These are phyloP conservation scores for Cartodere bifasciata DNA, from an alignment of 2,888 invertebrate species.

Conservation along the genomic window DNA sequence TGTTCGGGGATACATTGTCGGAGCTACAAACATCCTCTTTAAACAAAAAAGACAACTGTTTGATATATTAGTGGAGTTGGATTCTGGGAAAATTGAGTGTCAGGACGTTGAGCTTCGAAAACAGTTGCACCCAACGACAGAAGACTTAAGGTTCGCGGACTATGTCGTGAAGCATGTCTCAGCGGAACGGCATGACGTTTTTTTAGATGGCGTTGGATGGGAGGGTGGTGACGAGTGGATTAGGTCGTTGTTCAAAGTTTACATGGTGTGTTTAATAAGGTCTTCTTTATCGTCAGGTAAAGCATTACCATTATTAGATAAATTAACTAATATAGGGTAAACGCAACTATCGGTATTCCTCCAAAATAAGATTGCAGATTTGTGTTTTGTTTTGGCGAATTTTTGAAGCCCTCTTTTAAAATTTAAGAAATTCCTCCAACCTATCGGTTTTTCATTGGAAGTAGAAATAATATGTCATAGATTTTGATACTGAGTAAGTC, in stretches of 20 bases:
- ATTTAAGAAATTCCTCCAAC: too few relatives aligned
- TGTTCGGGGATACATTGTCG: slow-evolving; percentile 77
- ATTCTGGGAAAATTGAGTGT: slow-evolving; percentile 72
- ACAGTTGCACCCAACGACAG: slow-evolving; percentile 80
- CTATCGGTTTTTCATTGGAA: too few relatives aligned
- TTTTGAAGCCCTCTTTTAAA: too few relatives aligned
- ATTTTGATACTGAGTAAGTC: too few relatives aligned
- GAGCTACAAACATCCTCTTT: slow-evolving; percentile 98
- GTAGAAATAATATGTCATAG: too few relatives aligned
- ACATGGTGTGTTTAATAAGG: slow-evolving; percentile 67
- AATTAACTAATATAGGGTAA: too few relatives aligned
- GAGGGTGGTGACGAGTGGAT: slow-evolving; percentile 97
- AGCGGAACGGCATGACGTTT: slow-evolving; percentile 53
- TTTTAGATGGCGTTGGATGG: slow-evolving; percentile 63
- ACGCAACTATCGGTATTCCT: not conserved
- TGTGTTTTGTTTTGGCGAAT: slow-evolving; percentile 6
- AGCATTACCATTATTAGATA: slow-evolving; percentile 5
- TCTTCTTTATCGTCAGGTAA: slow-evolving; percentile 63
- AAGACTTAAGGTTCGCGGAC: slow-evolving; percentile 92
- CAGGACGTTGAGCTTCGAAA: slow-evolving; percentile 67
- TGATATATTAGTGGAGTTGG: slow-evolving; percentile 85
- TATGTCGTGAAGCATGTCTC: slow-evolving; percentile 68
- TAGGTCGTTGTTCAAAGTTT: slow-evolving; percentile 82
- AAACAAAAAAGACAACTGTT: slow-evolving; percentile 87
- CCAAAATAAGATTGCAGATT: slow-evolving; percentile 1